phyloP scores from a whole-genome alignment of 2,888 invertebrate genomes.

The Meteorus colon region DNA sequence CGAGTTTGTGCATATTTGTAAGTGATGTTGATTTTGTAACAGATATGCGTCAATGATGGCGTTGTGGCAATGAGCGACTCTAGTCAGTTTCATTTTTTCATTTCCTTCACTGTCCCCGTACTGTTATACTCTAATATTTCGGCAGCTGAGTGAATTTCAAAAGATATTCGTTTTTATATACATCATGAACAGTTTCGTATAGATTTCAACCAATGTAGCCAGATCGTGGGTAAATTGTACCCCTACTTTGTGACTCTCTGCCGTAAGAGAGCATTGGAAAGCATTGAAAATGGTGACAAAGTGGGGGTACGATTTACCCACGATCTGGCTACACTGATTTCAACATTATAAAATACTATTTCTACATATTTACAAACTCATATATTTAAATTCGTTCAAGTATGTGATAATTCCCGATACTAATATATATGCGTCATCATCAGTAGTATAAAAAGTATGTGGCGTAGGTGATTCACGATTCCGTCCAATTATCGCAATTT shows the following conservation, averaged over 20 bases:
- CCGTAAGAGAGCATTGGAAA: too few species aligned
- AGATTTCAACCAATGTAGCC: background rate
- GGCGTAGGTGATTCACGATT: background rate
- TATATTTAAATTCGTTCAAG: too few species aligned
- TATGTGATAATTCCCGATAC: background rate
- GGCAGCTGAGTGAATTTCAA: background rate
- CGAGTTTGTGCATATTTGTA: background rate
- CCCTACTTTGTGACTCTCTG: too few species aligned
- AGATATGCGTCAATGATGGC: slow-evolving; percentile 65
- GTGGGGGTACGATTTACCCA: too few species aligned
- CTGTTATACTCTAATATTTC: background rate
- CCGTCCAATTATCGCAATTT: background rate
- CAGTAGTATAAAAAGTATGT: background rate
- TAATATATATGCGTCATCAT: background rate
- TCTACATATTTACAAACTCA: background rate
- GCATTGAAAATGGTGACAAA: too few species aligned
- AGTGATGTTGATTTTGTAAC: slow-evolving; percentile 56
- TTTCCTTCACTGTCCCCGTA: background rate
- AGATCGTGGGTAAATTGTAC: too few species aligned
- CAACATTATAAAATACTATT: background rate
- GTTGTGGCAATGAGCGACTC: slow-evolving; percentile 56
- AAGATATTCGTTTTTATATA: background rate
- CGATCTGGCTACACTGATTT: too few species aligned
- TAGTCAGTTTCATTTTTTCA: background rate
- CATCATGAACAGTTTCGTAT: background rate